These are phyloP conservation scores for Alviniconcha marisindica DNA, from an alignment of 1,140 invertebrate species.

Conservation along the genomic window DNA sequence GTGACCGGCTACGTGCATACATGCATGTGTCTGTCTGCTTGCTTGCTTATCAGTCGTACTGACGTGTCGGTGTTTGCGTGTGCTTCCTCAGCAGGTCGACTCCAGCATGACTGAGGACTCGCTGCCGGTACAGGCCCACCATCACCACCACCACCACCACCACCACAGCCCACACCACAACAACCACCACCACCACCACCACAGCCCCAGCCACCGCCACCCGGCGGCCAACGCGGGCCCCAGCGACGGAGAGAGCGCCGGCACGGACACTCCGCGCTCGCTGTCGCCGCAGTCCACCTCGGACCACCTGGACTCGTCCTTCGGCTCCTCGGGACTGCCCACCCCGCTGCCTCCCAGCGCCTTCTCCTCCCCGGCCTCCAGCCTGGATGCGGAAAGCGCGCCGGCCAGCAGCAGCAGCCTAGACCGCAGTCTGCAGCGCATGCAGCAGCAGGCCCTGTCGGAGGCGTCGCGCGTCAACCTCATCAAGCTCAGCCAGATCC, in stretches of 20 bases:
- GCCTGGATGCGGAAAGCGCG: background rate
- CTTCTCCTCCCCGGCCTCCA: conserved; percentile 10
- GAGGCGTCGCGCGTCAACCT: conserved; percentile 40
- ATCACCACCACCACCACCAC: conserved; percentile 20
- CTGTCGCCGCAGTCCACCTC: conserved; percentile 22
- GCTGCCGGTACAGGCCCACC: background rate
- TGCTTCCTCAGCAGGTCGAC: conserved; percentile 17
- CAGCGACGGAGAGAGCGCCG: conserved; percentile 33
- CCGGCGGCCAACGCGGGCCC: conserved; percentile 18
- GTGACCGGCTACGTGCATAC: too few relatives aligned
- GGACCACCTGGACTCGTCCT: conserved; percentile 30
- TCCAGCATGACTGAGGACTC: conserved; percentile 13
- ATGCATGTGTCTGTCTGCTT: too few relatives aligned
- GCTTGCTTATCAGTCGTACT: too few relatives aligned
- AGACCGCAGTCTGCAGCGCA: conserved; percentile 17
- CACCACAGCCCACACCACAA: background rate
- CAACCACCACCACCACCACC: background rate
- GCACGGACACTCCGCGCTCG: conserved; percentile 36
- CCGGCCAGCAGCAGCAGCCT: background rate
- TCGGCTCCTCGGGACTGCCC: background rate
- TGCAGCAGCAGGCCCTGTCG: conserved; percentile 25
- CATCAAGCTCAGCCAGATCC: conserved; percentile 48
- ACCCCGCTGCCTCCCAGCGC: background rate
- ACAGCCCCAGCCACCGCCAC: conserved; percentile 1
- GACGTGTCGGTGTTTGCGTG: too few relatives aligned